phyloP scores from a whole-genome alignment of 2,113 vertebrate genomes.

The Lonchura striata region DNA sequence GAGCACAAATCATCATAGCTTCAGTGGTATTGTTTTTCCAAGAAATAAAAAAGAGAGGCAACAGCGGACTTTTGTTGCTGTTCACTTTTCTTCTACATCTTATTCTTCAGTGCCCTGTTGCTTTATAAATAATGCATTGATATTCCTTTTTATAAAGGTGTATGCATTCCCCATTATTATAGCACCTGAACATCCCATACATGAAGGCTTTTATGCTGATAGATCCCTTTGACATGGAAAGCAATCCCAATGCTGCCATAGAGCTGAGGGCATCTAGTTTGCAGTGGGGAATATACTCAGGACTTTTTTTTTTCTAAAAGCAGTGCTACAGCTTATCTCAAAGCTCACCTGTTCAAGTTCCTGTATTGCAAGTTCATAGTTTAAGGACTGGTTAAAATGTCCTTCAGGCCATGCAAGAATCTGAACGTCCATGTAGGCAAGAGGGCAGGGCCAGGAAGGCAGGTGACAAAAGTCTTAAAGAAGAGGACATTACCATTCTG shows the following conservation, averaged over 20 bases:
- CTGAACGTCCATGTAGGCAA: not conserved
- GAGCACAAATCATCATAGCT: not conserved
- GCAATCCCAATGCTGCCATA: not conserved
- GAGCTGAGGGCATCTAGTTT: not conserved
- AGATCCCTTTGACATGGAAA: not conserved
- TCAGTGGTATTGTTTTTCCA: not conserved
- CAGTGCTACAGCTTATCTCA: not conserved
- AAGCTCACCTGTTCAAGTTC: accelerated
- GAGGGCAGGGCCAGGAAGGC: not conserved
- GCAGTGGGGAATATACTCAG: not conserved
- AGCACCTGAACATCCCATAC: not conserved
- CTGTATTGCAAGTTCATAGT: not conserved
- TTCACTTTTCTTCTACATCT: not conserved
- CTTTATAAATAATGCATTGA: slow-evolving; percentile 8
- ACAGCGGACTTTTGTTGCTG: not conserved
- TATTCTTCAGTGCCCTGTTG: not conserved
- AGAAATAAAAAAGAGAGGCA: not conserved
- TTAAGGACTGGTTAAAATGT: not conserved
- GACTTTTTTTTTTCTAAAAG: not conserved
- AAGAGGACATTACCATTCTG: not conserved
- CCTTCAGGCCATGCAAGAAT: not conserved
- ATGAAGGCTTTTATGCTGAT: not conserved
- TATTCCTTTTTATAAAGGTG: not conserved
- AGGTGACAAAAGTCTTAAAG: not conserved
- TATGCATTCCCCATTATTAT: not conserved